Evolutionary conservation across 2,888 invertebrate species (phyloP).

Genomic region (Harpalus rufipes): DNA sequence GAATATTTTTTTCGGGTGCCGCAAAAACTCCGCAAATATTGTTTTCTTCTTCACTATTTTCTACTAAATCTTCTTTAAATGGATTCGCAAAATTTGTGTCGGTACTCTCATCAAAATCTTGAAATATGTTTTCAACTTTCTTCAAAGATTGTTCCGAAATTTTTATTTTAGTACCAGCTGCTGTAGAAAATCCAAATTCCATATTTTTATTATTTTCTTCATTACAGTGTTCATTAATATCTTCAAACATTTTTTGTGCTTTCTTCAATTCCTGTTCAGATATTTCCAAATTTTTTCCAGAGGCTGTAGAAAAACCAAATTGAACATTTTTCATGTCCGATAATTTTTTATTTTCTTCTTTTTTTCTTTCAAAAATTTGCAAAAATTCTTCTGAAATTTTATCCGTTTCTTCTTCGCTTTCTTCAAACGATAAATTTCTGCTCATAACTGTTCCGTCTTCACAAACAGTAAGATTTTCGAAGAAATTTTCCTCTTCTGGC

Average conservation of each 20-base stretch:
- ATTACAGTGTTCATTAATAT: slow-evolving; percentile 57
- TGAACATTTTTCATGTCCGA: neutral
- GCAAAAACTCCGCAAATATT: slow-evolving; percentile 18
- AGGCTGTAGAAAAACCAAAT: slow-evolving; percentile 49
- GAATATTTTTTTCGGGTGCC: slow-evolving; percentile 40
- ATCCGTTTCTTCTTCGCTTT: neutral
- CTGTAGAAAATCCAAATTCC: slow-evolving; percentile 73
- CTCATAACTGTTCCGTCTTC: slow-evolving; percentile 37
- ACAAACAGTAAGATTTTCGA: slow-evolving; percentile 49
- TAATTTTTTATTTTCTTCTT: neutral
- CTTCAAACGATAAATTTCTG: neutral
- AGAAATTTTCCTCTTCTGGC: slow-evolving; percentile 49
- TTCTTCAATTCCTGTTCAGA: slow-evolving; percentile 51
- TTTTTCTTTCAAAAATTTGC: neutral
- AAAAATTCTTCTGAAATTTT: neutral
- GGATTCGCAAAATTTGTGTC: too few species aligned
- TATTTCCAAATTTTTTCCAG: slow-evolving; percentile 16
- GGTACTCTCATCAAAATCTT: slow-evolving; percentile 68
- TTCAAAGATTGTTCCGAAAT: slow-evolving; percentile 73
- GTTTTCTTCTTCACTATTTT: slow-evolving; percentile 8
- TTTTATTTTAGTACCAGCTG: slow-evolving; percentile 73
- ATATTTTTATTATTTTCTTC: slow-evolving; percentile 9
- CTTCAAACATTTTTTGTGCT: slow-evolving; percentile 57
- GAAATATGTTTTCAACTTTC: slow-evolving; percentile 73
- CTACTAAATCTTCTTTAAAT: neutral